Evolutionary conservation across 2,888 invertebrate genomes (phyloP), one percentile per base, ranked within the genome.

Genomic region (Ectemnius lituratus): DNA sequence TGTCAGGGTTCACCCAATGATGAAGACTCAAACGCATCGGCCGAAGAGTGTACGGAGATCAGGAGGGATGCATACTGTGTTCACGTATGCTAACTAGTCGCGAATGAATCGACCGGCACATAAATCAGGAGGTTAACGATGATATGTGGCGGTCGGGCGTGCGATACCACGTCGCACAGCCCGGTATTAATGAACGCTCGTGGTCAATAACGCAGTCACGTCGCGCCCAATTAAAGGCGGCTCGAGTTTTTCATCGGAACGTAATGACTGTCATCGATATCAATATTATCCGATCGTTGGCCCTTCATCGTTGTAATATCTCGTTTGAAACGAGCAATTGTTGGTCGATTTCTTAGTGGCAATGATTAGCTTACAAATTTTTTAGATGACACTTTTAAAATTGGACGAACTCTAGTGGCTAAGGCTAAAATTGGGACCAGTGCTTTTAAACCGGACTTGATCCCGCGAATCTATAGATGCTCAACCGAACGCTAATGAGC

Each of bases 171-270:
- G 52, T 69, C 70, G 64, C 45, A 70, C 57, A 37, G 63, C 59
- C 58, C 49, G 68, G 62, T 67, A 73, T 67, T 73, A 74, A 74
- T 61, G 70, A 77, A 65, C 27, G 69, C 28, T 70, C 67, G 52
- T 64, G 67, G 59, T 49, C 69, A 62, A 67, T 57, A 61, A 64
- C 67, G 71, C 63, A 63, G 76, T 62, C 64, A 64, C 11, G n/a
- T 64, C 66, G 62, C 8, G 57, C 66, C 57, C 62, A 58, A 58
- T 75, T 69, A 60, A 46, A 67, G 60, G 47, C 52, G 65, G 60
- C 56, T 71, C 62, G 75, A 76, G 57, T 66, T 74, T 68, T 74
- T 52, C 52, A 16, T 16, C 74, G 28, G 49, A 60, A 60, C n/a
- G 67, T 65, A 67, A 37, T 47, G 23, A 71, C 45, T 23, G 58